phyloP scores from a whole-genome alignment of 1,140 invertebrate genomes.

The Lepidotrigona ventralis region DNA sequence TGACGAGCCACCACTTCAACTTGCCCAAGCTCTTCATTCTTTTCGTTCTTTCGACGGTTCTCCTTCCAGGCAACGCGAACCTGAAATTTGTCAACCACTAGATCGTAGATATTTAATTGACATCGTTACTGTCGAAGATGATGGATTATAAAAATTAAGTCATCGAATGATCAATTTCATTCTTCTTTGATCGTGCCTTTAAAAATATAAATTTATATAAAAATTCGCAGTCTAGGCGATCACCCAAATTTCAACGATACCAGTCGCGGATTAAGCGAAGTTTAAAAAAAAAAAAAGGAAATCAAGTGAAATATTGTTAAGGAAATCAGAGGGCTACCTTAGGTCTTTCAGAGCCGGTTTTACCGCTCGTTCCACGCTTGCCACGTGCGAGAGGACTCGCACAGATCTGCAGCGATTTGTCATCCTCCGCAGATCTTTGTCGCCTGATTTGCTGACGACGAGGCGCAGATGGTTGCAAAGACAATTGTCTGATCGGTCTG shows the following conservation, averaged over 20 bases:
- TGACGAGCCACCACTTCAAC: constrained; percentile 75
- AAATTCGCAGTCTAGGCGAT: background rate
- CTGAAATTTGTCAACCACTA: constrained; percentile 32
- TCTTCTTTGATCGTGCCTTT: background rate
- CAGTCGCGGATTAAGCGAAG: no score
- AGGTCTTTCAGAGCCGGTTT: constrained; percentile 49
- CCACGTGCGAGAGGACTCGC: constrained; percentile 43
- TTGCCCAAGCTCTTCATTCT: constrained; percentile 46
- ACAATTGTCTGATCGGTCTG: constrained; percentile 71
- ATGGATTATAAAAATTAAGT: background rate
- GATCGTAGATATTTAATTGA: background rate
- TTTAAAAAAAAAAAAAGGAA: background rate
- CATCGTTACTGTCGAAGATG: background rate
- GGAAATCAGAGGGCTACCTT: constrained; percentile 40
- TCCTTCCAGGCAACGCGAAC: constrained; percentile 74
- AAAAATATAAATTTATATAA: background rate
- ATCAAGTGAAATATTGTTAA: background rate
- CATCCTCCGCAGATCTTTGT: constrained; percentile 74
- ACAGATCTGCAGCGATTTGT: constrained; percentile 63
- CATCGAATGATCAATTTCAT: no score
- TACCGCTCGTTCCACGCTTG: constrained; percentile 40
- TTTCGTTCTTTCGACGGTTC: constrained; percentile 46
- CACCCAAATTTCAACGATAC: background rate
- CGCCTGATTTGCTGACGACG: constrained; percentile 69
- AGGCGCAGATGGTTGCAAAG: constrained; percentile 69